Percentiles rank a stretch among this genome's conserved stretches.
These are phyloP conservation scores for Lapara coniferarum DNA, from an alignment of 2,888 invertebrate species.

Conservation along the genomic window DNA sequence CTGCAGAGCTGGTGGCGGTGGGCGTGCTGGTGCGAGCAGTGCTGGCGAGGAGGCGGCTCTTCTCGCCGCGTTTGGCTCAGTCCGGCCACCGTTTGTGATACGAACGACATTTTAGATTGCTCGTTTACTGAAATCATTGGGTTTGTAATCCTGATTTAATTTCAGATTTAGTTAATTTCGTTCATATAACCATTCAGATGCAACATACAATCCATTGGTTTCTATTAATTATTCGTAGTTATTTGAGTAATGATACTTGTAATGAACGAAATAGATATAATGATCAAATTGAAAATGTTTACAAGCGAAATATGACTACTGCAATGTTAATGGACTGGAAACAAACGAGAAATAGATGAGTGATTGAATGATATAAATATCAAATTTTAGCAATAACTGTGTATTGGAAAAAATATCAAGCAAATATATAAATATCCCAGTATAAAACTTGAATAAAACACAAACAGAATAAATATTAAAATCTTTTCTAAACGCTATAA, in stretches of 20 bases:
- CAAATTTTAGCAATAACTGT: background rate
- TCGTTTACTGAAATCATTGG: slow-evolving; percentile 53
- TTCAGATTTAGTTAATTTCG: background rate
- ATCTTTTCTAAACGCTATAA: no score
- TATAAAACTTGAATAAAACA: no score
- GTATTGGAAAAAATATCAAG: background rate
- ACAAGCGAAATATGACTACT: slow-evolving; percentile 1
- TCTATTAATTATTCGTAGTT: no score
- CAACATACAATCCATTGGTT: no score
- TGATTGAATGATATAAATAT: background rate
- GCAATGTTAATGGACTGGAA: slow-evolving; percentile 2
- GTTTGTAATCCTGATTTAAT: slow-evolving; percentile 3
- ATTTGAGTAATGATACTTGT: background rate
- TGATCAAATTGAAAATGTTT: background rate
- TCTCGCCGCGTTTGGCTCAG: slow-evolving; percentile 76
- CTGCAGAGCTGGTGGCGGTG: slow-evolving; percentile 71
- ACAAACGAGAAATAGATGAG: no score
- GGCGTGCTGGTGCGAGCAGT: slow-evolving; percentile 78
- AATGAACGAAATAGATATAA: background rate
- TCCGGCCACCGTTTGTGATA: slow-evolving; percentile 83
- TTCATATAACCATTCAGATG: background rate
- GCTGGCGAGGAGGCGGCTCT: slow-evolving; percentile 71
- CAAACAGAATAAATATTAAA: no score
- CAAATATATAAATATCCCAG: no score
- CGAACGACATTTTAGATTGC: slow-evolving; percentile 75